These are phyloP conservation scores for Perizoma affinitatum DNA, from an alignment of 2,888 invertebrate genomes.

Conservation along the genomic window DNA sequence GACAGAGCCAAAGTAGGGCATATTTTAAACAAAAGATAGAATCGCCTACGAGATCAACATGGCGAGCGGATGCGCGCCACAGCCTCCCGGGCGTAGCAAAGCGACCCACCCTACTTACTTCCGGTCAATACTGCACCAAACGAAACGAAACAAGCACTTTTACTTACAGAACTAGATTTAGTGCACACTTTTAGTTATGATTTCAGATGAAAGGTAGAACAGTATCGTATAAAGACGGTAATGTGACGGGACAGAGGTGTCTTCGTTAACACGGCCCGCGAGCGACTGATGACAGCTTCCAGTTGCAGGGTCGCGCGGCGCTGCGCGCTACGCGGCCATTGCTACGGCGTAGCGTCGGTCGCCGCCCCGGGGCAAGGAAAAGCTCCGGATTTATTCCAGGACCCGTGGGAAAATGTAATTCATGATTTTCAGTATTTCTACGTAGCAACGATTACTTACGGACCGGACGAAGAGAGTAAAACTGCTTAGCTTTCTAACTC, in stretches of 20 bases:
- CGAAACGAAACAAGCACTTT: conserved; percentile 67
- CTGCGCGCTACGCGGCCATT: conserved; percentile 72
- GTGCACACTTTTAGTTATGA: conserved; percentile 52
- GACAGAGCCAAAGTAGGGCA: conserved; percentile 21
- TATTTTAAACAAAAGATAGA: conserved; percentile 30
- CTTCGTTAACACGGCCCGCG: conserved; percentile 68
- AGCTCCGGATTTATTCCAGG: conserved; percentile 62
- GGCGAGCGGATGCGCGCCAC: conserved; percentile 77
- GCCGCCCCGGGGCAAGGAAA: conserved; percentile 63
- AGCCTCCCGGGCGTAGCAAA: conserved; percentile 80
- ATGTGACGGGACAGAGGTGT: conserved; percentile 44
- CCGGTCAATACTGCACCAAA: conserved; percentile 55
- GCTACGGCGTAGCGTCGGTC: conserved; percentile 66
- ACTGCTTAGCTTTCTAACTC: background rate
- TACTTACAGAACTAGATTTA: conserved; percentile 39
- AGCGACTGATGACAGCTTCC: conserved; percentile 75
- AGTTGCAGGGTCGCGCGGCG: conserved; percentile 52
- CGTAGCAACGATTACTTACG: conserved; percentile 27
- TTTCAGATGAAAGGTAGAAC: conserved; percentile 41
- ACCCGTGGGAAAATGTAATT: conserved; percentile 44
- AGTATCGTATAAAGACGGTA: conserved; percentile 52
- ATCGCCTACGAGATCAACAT: conserved; percentile 51
- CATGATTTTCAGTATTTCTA: conserved; percentile 35
- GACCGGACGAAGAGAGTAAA: background rate
- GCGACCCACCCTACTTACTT: conserved; percentile 71